phyloP scores from a whole-genome alignment of 2,797 vertebrate genomes.

The Liparis tanakae region DNA sequence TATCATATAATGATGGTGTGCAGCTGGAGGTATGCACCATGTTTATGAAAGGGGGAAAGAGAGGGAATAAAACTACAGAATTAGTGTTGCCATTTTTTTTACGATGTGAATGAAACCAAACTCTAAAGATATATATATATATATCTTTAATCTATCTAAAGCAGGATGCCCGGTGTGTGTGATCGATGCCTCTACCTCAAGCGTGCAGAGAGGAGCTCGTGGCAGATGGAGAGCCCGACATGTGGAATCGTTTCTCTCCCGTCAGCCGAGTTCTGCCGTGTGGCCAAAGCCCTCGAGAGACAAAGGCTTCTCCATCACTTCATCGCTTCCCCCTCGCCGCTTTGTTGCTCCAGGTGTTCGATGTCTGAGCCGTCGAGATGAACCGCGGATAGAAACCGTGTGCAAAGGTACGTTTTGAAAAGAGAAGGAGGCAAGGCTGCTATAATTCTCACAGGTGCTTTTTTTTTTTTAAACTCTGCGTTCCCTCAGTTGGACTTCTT shows the following conservation, averaged over 20 bases:
- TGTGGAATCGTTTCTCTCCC: constrained; percentile 53
- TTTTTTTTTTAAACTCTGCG: constrained; percentile 36
- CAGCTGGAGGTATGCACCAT: constrained; percentile 59
- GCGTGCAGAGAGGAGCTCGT: constrained; percentile 23
- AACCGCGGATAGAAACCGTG: constrained; percentile 40
- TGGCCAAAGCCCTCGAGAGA: constrained; percentile 46
- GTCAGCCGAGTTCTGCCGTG: constrained; percentile 39
- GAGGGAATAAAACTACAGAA: constrained; percentile 40
- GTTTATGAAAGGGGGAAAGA: constrained; percentile 43
- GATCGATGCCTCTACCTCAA: background rate
- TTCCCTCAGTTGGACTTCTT: constrained; percentile 33
- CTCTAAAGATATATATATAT: constrained; percentile 9
- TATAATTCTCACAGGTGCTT: constrained; percentile 42
- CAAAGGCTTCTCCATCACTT: constrained; percentile 58
- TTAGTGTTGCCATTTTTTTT: constrained; percentile 24
- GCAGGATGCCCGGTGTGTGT: constrained; percentile 10
- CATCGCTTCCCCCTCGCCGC: constrained; percentile 26
- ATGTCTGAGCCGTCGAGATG: constrained; percentile 35
- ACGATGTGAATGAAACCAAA: constrained; percentile 7
- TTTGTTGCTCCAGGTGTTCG: constrained; percentile 68
- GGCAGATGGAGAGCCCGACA: constrained; percentile 28
- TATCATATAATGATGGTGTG: constrained; percentile 70
- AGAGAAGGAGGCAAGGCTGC: constrained; percentile 3
- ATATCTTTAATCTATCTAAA: too few species aligned
- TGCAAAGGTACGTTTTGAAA: constrained; percentile 25